Evolutionary conservation across 1,140 invertebrate species (phyloP), one percentile per base, ranked within the genome.

Genomic region (Drosophila ficusphila): DNA sequence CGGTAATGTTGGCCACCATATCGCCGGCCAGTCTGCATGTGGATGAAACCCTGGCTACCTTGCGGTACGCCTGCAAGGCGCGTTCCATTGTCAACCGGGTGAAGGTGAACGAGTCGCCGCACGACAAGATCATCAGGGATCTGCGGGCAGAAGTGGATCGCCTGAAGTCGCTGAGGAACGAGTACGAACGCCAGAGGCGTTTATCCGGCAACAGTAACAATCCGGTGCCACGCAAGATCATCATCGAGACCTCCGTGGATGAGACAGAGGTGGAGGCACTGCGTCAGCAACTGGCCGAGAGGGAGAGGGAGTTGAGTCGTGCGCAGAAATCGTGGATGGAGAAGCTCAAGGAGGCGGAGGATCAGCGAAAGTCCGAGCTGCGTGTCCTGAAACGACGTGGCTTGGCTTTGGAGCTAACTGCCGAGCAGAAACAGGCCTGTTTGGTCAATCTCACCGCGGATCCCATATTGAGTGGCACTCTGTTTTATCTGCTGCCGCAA

Each of bases 31-130:
- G 94, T 76, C 92, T 93, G 34, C 95, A 97, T 92, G 90, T 95
- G 14, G 97, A 98, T 53, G 93, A 97, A 91, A 97, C 96, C 0
- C 90, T 98, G 18, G 96, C 96, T 0, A 98, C 97, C 0, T 93
- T 98, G 29, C 93, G 97, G 11, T 98, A 97, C 88, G 96, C 96
- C 4, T 96, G 96, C 88, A 95, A 96, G 83, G 97, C 97, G 0
- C 95, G 98, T 82, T 96, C 96, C 54, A 99, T 99, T 58, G 97
- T 98, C 81, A 98, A 98, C 90, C 96, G 97, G 78, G 97, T 97
- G 0, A 98, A 96, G 31, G 96, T 98, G 62, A 98, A 99, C 92
- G 97, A 98, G 90, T 96, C 97, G 92, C 94, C 96, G 0, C 97
- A 97, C 79, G 96, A 97, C 25, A 96, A 96, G 91, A 93, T 97